Conservation (phyloP, 2,888 invertebrate species). For the Archips crataeganus region DNA sequence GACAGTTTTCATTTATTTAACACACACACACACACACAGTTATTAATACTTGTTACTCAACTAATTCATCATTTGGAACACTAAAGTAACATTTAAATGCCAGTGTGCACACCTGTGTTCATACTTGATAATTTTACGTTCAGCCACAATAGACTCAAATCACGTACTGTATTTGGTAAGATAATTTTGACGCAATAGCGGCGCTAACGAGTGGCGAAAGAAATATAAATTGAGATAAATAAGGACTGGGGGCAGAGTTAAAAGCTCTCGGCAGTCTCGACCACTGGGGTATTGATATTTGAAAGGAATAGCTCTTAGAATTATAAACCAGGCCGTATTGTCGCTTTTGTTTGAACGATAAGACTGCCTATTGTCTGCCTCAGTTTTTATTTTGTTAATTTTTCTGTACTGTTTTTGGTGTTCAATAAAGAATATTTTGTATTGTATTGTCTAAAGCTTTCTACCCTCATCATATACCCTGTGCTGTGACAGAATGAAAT, state of each 20-base stretch:
- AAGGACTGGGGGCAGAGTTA: neutral
- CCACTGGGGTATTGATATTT: neutral
- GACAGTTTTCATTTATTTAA: slow-evolving; percentile 35
- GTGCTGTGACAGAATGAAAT: no score
- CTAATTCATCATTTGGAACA: slow-evolving; percentile 25
- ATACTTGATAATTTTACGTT: slow-evolving; percentile 21
- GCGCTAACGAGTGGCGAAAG: neutral
- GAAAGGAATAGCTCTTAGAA: no score
- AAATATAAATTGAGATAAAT: neutral
- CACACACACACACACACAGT: neutral
- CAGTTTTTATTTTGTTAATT: no score
- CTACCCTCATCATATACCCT: no score
- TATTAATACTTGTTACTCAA: slow-evolving; percentile 13
- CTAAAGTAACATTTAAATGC: slow-evolving; percentile 34
- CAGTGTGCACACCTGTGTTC: slow-evolving; percentile 29
- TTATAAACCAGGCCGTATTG: no score
- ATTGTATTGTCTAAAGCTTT: no score
- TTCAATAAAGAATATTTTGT: no score
- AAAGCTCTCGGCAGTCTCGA: neutral
- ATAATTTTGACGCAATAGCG: slow-evolving; percentile 21
- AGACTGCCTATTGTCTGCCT: no score
- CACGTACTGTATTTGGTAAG: slow-evolving; percentile 38
- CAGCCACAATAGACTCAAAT: slow-evolving; percentile 23
- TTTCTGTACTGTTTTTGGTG: no score
- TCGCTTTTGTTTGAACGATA: no score